Base-by-base conservation (phyloP, 64 coral and sea anemone genomes). In the Porites lutea region DNA sequence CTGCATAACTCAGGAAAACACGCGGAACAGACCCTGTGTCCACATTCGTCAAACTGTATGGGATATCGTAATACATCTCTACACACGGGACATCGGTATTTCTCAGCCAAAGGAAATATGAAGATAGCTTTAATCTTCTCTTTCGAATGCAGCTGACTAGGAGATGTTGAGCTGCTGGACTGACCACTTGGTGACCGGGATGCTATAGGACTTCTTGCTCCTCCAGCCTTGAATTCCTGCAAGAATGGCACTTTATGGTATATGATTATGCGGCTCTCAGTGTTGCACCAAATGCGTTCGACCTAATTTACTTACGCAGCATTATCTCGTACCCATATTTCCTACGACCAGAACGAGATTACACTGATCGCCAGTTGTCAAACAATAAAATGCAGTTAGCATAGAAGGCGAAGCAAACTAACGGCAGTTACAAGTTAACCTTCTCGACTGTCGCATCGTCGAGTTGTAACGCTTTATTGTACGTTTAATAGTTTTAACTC, bases 81-180 rank as follows among this genome's bases (percentile, higher is more conserved):
- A 52, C 96, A 98, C 12, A 91, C 83, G 13, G 93, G 93, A 51
- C 96, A 98, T 14, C 85, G 79, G 45, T 95, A 98, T 87, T 92
- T 98, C 58, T 88, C 89, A 57, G 84, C 87, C 18, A 95, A 66
- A n/a, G 96, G 96, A 87, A 75, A 98, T 12, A 98, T 78, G 45
- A 98, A 95, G 23, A 47, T 75, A 14, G 6, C 48, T 4, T 75
- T 75, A 51, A 48, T 52, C 73, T 75, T 75, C 16, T 75, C 73
- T 52, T 45, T 75, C 48, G 73, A 47, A 13, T 75, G 73, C 18
- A 19, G 46, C 13, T 50, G 73, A 45, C 46, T 5, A 6, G 13
- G 73, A 48, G 73, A 50, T 16, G 11, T 6, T 18, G 73, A 47
- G 46, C 73, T 75, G 45, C 4, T 4, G 4, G 27, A 37, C 27